Evolutionary conservation across 2,888 invertebrate genomes (phyloP), one percentile per base, ranked within the genome.

Genomic region (Nomada fucata): DNA sequence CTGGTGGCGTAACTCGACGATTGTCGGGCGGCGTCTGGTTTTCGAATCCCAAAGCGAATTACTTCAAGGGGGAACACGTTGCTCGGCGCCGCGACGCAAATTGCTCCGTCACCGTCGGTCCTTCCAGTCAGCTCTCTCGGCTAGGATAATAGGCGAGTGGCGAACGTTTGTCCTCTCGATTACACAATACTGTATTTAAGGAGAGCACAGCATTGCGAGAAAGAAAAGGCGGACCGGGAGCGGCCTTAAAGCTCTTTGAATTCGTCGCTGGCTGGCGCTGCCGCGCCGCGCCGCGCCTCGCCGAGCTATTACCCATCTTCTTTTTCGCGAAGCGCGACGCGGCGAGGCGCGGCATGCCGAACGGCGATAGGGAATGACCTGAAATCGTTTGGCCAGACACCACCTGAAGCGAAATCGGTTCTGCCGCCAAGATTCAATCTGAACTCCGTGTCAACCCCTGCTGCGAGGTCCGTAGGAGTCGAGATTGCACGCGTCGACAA

Each of bases 351-450:
- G 29, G 29, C 29, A 29, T 3, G 29, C 4, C 29, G 29, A 29
- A 29, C 29, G 29, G 29, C 29, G 89, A 89, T 87, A 82, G 85
- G 86, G 89, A 89, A 87, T 89, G 88, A 85, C 79, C 70, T 75
- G 83, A 86, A 84, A 78, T 85, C 85, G 85, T 84, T 87, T 77
- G 75, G 59, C 59, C 79, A 84, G 77, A 84, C 86, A 88, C 81
- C 69, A 79, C 79, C 70, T 85, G 79, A 79, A 85, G 78, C 74
- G 76, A 81, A 87, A 90, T 82, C 76, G 86, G 81, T 86, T 85
- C 83, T 85, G 82, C 67, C 80, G 69, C 69, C 84, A 68, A 79
- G 88, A 89, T 90, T 89, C 88, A 88, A 90, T 90, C 81, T 68
- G 68, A 73, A 73, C 82, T 59, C 60, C 64, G 76, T 67, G 78